Conservation (phyloP, 2,888 invertebrate species). For the Branchipolynoe longqiensis region DNA sequence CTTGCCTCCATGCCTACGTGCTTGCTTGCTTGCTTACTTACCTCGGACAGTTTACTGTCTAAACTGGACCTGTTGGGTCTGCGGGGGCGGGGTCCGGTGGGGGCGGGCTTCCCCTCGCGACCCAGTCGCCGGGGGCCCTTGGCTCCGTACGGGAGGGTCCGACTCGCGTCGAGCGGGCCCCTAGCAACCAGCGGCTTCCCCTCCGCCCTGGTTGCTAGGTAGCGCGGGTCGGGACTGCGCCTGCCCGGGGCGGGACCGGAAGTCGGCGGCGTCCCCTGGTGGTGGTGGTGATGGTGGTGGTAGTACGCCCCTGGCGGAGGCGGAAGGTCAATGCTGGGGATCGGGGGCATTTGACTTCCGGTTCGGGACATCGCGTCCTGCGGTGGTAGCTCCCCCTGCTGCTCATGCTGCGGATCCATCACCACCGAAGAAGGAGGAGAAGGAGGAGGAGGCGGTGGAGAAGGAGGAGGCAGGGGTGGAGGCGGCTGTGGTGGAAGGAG, state of each 20-base stretch:
- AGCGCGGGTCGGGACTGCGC: conserved; percentile 23
- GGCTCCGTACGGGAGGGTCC: background rate
- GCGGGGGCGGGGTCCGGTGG: conserved; percentile 2
- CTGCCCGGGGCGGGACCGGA: background rate
- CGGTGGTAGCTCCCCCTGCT: too few relatives aligned
- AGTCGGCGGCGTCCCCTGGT: background rate
- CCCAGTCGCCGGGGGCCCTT: conserved; percentile 29
- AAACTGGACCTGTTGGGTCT: conserved; percentile 25
- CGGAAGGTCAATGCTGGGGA: conserved; percentile 17
- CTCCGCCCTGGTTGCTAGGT: background rate
- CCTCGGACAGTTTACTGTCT: conserved; percentile 47
- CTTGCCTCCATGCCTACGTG: too few relatives aligned
- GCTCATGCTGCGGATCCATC: too few relatives aligned
- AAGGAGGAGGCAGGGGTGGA: background rate
- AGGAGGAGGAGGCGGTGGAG: background rate
- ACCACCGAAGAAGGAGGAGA: too few relatives aligned
- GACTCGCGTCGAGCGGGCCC: background rate
- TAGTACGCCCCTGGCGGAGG: background rate
- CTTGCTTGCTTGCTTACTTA: too few relatives aligned
- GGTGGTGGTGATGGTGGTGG: background rate
- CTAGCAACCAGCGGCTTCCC: too few relatives aligned
- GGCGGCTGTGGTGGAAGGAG: conserved; percentile 13
- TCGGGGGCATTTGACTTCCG: background rate
- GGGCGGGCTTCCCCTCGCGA: background rate
- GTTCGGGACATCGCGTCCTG: too few relatives aligned